phyloP scores from a whole-genome alignment of 1,140 invertebrate species.

The Steinernema feltiae region DNA sequence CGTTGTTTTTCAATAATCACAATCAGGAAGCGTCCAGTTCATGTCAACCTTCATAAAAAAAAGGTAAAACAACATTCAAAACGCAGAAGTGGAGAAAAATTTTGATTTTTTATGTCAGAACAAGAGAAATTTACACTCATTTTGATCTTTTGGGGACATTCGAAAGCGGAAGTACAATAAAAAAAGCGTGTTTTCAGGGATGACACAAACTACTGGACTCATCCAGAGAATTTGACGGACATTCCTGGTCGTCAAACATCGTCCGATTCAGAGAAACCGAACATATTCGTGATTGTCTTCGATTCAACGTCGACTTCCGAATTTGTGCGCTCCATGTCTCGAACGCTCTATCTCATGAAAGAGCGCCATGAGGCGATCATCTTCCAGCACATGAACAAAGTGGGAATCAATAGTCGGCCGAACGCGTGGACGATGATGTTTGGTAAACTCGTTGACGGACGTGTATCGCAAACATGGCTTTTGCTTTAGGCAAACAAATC shows the following conservation, averaged over 20 bases:
- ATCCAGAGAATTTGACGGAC: background rate
- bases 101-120: too few relatives aligned
- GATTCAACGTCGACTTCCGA: background rate
- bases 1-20: too few relatives aligned
- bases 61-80: too few relatives aligned
- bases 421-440: constrained; percentile 29
- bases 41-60: too few relatives aligned
- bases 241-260: background rate
- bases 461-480: background rate
- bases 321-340: constrained; percentile 20
- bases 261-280: background rate
- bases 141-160: too few relatives aligned
- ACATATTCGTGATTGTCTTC: background rate
- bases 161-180: too few relatives aligned
- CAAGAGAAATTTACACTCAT: too few relatives aligned
- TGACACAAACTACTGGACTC: background rate
- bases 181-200: too few relatives aligned
- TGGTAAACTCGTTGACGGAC: constrained; percentile 7
- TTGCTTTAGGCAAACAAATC: background rate
- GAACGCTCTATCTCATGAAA: constrained; percentile 21
- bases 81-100: too few relatives aligned
- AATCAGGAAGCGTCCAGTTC: too few relatives aligned
- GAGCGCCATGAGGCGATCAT: constrained; percentile 23
- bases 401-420: constrained; percentile 31
- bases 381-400: constrained; percentile 33